Percentiles rank a stretch among this genome's conserved stretches.
Conservation (phyloP, 2,113 vertebrate species). For the Alligator sinensis region DNA sequence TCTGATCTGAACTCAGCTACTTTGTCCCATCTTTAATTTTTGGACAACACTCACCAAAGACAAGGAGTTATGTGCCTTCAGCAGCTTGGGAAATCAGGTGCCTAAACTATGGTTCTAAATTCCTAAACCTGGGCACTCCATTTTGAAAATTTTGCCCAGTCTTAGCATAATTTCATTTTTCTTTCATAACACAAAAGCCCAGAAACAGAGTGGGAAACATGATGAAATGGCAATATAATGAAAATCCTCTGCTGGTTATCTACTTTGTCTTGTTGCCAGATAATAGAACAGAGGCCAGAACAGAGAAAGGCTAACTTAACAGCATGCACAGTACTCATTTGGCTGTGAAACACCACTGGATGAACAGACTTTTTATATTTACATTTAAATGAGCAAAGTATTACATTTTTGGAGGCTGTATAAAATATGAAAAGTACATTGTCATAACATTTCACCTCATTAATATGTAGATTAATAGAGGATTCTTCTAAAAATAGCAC, state of each 20-base stretch:
- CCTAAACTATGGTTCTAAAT: accelerated
- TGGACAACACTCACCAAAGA: accelerated
- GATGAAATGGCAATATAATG: conserved; percentile 77
- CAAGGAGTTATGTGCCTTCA: not conserved
- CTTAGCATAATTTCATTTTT: conserved; percentile 71
- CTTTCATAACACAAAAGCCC: conserved; percentile 37
- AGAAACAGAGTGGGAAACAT: conserved; percentile 64
- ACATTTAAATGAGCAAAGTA: conserved; percentile 57
- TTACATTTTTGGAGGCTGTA: conserved; percentile 34
- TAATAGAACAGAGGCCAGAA: conserved; percentile 37
- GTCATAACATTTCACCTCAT: conserved; percentile 47
- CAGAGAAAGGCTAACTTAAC: conserved; percentile 46
- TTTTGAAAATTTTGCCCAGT: conserved; percentile 5
- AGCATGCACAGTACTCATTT: conserved; percentile 34
- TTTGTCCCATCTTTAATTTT: not conserved
- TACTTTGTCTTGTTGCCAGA: conserved; percentile 76
- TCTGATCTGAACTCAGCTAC: not conserved
- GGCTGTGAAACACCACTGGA: not conserved
- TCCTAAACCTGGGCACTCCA: not conserved
- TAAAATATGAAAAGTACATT: conserved; percentile 54
- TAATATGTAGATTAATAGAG: conserved; percentile 61
- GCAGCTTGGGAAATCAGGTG: not conserved
- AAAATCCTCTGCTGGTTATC: conserved; percentile 67
- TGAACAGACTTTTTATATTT: conserved; percentile 39
- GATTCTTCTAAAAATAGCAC: conserved; percentile 36